A percentile compares a stretch with the other conserved stretches of the same genome.
phyloP scores from a whole-genome alignment of 2,113 vertebrate species.

The Limanda limanda region DNA sequence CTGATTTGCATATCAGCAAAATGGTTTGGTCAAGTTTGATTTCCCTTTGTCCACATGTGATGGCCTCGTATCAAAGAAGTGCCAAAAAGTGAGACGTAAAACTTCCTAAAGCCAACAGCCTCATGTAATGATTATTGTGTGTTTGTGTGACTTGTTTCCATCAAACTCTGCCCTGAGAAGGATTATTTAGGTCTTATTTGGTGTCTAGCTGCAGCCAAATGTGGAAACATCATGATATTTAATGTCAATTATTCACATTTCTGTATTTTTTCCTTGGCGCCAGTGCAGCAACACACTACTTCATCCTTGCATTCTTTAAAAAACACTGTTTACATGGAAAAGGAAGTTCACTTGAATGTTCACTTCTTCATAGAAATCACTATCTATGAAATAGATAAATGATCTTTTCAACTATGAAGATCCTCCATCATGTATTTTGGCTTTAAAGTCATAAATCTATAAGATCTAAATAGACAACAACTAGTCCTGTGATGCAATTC shows the following conservation, averaged over 20 bases:
- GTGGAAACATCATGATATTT: no score
- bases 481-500: no score
- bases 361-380: no score
- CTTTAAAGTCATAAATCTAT: neutral
- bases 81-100: conserved; percentile 42
- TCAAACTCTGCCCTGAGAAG: neutral
- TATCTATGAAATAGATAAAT: neutral
- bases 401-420: neutral
- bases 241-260: no score
- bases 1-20: conserved; percentile 78
- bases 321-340: neutral
- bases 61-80: conserved; percentile 59
- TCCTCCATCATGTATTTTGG: neutral
- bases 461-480: neutral
- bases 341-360: neutral
- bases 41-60: conserved; percentile 65
- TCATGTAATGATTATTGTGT: neutral
- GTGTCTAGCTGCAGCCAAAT: neutral
- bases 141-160: neutral
- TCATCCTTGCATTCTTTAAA: no score
- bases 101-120: neutral
- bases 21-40: conserved; percentile 75
- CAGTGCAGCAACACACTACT: no score
- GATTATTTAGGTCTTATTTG: neutral
- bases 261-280: no score